Evolutionary conservation across 2,888 invertebrate species (phyloP).

Genomic region (Anticlea derivata): DNA sequence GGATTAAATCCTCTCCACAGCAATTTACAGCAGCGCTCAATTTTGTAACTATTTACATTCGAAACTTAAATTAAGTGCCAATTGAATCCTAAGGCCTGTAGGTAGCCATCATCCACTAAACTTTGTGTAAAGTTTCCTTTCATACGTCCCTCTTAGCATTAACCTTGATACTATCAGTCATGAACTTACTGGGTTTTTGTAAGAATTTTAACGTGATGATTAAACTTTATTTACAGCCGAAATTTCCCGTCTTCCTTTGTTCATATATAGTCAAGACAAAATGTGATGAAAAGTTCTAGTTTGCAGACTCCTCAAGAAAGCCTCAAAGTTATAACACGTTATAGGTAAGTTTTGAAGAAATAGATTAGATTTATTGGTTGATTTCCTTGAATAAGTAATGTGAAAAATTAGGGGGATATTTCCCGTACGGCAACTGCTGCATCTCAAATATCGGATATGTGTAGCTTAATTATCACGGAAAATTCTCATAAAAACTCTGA

Average conservation of each 20-base stretch:
- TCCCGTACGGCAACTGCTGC: no score
- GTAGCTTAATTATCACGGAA: not conserved
- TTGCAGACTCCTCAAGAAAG: no score
- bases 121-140: slow-evolving; percentile 79
- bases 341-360: no score
- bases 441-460: not conserved
- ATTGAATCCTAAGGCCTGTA: slow-evolving; percentile 83
- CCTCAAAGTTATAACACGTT: no score
- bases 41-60: slow-evolving; percentile 82
- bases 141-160: slow-evolving; percentile 72
- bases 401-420: no score
- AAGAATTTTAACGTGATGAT: not conserved
- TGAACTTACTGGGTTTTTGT: slow-evolving; percentile 8
- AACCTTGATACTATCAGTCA: slow-evolving; percentile 11
- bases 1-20: slow-evolving; percentile 69
- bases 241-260: not conserved
- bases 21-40: slow-evolving; percentile 81
- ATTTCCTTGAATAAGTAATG: no score
- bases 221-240: not conserved
- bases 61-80: slow-evolving; percentile 81
- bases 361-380: no score
- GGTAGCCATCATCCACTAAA: slow-evolving; percentile 84
- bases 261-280: no score
- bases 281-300: no score
- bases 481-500: slow-evolving; percentile 9